These are phyloP conservation scores for Hypercompe scribonia DNA, from an alignment of 2,888 invertebrate genomes.

Conservation along the genomic window DNA sequence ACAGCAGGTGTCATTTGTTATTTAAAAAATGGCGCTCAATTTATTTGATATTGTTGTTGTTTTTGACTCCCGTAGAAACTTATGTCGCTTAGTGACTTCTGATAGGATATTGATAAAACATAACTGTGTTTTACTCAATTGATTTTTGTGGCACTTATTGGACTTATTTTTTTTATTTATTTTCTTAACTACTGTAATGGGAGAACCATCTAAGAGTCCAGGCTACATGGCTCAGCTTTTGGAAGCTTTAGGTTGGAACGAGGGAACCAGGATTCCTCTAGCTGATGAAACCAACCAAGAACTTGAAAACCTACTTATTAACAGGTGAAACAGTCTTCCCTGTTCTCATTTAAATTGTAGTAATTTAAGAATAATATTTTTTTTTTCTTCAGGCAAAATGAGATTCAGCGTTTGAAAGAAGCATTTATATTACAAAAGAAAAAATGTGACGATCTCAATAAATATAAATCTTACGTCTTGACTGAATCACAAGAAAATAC, in stretches of 20 bases:
- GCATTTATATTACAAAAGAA: slow-evolving; percentile 70
- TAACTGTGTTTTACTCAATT: slow-evolving; percentile 18
- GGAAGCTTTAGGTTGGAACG: slow-evolving; percentile 90
- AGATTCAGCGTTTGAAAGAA: slow-evolving; percentile 78
- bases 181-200: slow-evolving; percentile 55
- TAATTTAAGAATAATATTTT: neutral
- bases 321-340: slow-evolving; percentile 62
- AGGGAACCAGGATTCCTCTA: slow-evolving; percentile 92
- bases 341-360: neutral
- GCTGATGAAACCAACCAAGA: slow-evolving; percentile 90
- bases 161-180: slow-evolving; percentile 28
- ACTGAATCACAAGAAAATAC: slow-evolving; percentile 83
- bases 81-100: slow-evolving; percentile 30
- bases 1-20: slow-evolving; percentile 47
- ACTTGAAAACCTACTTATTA: slow-evolving; percentile 71
- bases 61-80: slow-evolving; percentile 29
- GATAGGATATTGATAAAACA: slow-evolving; percentile 55
- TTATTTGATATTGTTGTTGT: slow-evolving; percentile 36
- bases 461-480: slow-evolving; percentile 77
- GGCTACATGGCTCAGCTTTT: slow-evolving; percentile 88
- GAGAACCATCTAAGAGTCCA: slow-evolving; percentile 63
- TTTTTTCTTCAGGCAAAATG: slow-evolving; percentile 74
- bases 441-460: slow-evolving; percentile 77
- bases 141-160: slow-evolving; percentile 32
- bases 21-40: slow-evolving; percentile 62